These are phyloP conservation scores for Cinclus mexicanus DNA, from an alignment of 2,113 vertebrate species.

Conservation along the genomic window DNA sequence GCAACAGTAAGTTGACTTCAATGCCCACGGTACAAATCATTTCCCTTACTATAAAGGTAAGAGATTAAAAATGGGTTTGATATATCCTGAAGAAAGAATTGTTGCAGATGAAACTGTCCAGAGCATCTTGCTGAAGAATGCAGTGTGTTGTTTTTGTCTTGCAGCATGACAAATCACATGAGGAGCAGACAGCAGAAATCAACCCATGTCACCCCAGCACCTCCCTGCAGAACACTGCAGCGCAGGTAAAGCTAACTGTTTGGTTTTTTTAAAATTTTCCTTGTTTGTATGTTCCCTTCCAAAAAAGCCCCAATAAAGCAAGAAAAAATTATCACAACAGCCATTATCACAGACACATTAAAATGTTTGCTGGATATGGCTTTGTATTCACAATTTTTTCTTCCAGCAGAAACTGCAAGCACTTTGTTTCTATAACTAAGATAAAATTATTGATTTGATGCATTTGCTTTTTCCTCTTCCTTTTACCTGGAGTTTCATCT, in stretches of 20 bases:
- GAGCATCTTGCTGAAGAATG: constrained; percentile 13
- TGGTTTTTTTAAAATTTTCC: not conserved
- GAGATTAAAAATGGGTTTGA: constrained; percentile 24
- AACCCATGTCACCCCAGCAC: not conserved
- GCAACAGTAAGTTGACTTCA: not conserved
- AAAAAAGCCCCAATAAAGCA: not conserved
- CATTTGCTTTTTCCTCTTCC: not conserved
- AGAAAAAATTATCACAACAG: not conserved
- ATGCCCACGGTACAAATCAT: not conserved
- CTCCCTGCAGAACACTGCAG: not conserved
- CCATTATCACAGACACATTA: not conserved
- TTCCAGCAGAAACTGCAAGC: not conserved
- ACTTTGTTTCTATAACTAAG: not conserved
- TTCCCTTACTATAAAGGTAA: not conserved
- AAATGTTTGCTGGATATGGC: not conserved
- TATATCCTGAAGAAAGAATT: constrained; percentile 8
- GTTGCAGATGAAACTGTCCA: not conserved
- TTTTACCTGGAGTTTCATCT: not conserved
- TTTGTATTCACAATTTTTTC: not conserved
- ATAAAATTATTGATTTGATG: not conserved
- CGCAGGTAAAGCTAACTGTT: not conserved
- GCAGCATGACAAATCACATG: constrained; percentile 3
- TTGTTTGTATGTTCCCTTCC: not conserved
- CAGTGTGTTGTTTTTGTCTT: not conserved
- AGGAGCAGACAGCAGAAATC: constrained; percentile 1